A percentile compares a stretch with the other conserved stretches of the same genome.
Evolutionary conservation across 2,888 invertebrate species (phyloP).

Genomic region (Protula sp.): DNA sequence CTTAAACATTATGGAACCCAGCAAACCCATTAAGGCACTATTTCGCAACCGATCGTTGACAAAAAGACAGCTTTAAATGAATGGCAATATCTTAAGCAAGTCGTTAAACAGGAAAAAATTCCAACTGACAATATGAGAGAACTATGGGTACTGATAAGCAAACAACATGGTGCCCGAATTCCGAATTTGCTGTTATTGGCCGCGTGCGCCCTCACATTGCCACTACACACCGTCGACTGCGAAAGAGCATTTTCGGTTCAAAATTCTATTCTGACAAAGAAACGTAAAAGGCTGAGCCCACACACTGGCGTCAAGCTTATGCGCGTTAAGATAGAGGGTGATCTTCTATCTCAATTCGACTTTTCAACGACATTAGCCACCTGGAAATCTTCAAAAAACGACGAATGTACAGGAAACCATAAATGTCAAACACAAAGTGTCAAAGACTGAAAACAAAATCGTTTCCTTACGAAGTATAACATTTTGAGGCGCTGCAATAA

Average conservation of each 20-base stretch:
- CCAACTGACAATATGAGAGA: background rate
- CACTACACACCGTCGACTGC: constrained; percentile 2
- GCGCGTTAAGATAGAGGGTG: background rate
- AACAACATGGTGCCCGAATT: background rate
- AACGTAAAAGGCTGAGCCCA: background rate
- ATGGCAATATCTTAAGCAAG: background rate
- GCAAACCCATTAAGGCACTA: background rate
- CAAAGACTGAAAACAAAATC: too few species aligned
- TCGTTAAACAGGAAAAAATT: background rate
- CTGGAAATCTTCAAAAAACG: too few species aligned
- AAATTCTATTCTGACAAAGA: background rate
- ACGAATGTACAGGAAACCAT: too few species aligned
- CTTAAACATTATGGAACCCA: background rate
- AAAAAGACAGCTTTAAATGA: background rate
- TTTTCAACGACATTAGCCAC: too few species aligned
- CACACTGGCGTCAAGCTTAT: background rate
- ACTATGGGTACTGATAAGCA: background rate
- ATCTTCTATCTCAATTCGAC: too few species aligned
- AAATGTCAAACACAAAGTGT: too few species aligned
- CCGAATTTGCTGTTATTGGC: background rate
- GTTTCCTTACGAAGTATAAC: too few species aligned
- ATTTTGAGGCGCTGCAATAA: too few species aligned
- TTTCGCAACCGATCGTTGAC: background rate
- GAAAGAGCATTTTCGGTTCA: constrained; percentile 3
- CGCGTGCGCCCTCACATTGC: background rate